Conservation (phyloP, 1,140 invertebrate species). For the Trichonephila clavata region DNA sequence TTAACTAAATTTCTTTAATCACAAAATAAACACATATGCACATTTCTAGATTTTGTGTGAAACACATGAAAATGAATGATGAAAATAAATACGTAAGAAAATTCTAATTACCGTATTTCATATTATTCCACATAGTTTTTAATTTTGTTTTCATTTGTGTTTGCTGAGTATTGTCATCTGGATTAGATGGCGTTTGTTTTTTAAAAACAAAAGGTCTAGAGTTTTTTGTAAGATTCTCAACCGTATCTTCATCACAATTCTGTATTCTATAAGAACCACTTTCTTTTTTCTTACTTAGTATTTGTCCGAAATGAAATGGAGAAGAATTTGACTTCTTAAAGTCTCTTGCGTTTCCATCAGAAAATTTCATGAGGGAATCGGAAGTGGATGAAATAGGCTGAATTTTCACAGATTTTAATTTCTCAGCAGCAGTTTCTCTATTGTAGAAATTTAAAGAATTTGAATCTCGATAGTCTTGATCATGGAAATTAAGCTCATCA, state of each 20-base stretch:
- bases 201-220: conserved; percentile 35
- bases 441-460: not conserved
- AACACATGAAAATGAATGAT: too few species aligned
- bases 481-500: not conserved
- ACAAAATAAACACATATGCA: too few species aligned
- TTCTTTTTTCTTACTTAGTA: not conserved
- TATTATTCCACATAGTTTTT: conserved; percentile 93
- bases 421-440: not conserved
- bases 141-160: conserved; percentile 88
- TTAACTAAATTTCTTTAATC: too few species aligned
- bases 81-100: not conserved
- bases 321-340: not conserved
- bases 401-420: not conserved
- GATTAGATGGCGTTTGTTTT: not conserved
- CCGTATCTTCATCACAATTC: not conserved
- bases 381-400: not conserved
- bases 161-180: conserved; percentile 25
- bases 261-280: not conserved
- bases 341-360: not conserved
- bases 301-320: conserved; percentile 24
- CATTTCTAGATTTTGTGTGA: too few species aligned
- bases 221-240: not conserved
- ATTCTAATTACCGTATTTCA: conserved; percentile 88
- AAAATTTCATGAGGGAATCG: not conserved
- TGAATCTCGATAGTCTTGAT: not conserved